A percentile compares a stretch with the other conserved stretches of the same genome.
Conservation (phyloP, 2,888 invertebrate genomes). For the Camptogramma bilineatum region DNA sequence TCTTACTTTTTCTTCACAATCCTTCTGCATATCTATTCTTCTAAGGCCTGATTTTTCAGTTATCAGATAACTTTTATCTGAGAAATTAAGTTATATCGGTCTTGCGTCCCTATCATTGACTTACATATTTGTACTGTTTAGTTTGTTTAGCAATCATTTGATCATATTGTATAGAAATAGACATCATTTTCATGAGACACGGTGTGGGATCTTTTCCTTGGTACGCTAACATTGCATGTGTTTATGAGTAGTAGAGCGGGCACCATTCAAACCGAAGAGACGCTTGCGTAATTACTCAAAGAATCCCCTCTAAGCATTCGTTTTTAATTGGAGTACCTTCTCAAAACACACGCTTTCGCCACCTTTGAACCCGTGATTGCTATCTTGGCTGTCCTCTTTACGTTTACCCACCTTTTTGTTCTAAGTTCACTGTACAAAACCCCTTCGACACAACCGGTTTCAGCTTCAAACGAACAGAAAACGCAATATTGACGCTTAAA, state of each 20-base stretch:
- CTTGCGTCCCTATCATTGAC: neutral
- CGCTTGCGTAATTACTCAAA: conserved; percentile 67
- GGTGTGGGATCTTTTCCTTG: conserved; percentile 49
- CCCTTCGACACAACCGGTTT: conserved; percentile 25
- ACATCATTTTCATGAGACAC: conserved; percentile 27
- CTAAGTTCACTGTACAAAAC: conserved; percentile 28
- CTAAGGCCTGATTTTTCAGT: neutral
- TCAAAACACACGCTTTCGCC: conserved; percentile 66
- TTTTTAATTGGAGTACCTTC: conserved; percentile 79
- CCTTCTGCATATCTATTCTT: neutral
- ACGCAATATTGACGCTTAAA: conserved; percentile 30
- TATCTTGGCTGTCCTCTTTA: conserved; percentile 60
- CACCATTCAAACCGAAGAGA: conserved; percentile 60
- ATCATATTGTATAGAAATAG: neutral
- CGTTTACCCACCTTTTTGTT: conserved; percentile 32
- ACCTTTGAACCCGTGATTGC: conserved; percentile 75
- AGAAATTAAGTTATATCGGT: too few species aligned
- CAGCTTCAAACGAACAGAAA: conserved; percentile 31
- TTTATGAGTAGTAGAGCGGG: conserved; percentile 10
- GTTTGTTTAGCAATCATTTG: neutral
- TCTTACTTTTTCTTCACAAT: neutral
- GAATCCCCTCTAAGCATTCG: conserved; percentile 70
- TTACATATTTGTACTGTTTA: neutral
- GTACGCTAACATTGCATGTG: conserved; percentile 58
- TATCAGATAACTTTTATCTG: neutral